Conservation (phyloP, 2,113 vertebrate genomes). For the Ivindomyrus marchei region DNA sequence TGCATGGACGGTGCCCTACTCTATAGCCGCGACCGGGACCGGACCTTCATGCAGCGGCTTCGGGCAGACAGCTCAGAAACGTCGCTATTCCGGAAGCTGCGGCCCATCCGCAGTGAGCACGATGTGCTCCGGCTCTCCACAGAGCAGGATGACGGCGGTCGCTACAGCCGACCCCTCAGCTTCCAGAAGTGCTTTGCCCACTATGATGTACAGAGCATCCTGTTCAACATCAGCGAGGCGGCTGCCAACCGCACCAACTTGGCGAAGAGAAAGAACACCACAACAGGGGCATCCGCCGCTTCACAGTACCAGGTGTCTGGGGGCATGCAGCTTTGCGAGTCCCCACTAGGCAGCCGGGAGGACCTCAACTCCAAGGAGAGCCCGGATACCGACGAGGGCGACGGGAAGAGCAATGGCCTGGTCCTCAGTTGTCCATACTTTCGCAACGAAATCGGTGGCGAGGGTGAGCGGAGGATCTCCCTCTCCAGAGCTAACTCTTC, state of each 20-base stretch:
- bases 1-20: slow-evolving; percentile 67
- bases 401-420: slow-evolving; percentile 73
- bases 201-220: slow-evolving; percentile 77
- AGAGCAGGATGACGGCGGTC: slow-evolving; percentile 59
- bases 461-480: slow-evolving; percentile 69
- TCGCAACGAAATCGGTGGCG: slow-evolving; percentile 75
- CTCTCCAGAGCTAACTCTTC: slow-evolving; percentile 62
- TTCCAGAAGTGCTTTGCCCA: slow-evolving; percentile 78
- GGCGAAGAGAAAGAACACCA: slow-evolving; percentile 71
- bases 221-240: slow-evolving; percentile 77
- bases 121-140: slow-evolving; percentile 60
- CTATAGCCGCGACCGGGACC: slow-evolving; percentile 64
- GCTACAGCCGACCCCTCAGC: slow-evolving; percentile 47
- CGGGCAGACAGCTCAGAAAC: slow-evolving; percentile 68
- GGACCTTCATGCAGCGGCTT: slow-evolving; percentile 64
- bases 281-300: slow-evolving; percentile 74
- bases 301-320: slow-evolving; percentile 61
- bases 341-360: slow-evolving; percentile 70
- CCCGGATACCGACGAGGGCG: slow-evolving; percentile 70
- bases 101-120: slow-evolving; percentile 66
- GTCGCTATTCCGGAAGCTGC: slow-evolving; percentile 70
- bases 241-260: slow-evolving; percentile 66
- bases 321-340: slow-evolving; percentile 54
- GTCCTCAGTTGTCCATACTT: slow-evolving; percentile 75
- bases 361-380: slow-evolving; percentile 70